Evolutionary conservation across 2,113 vertebrate species (phyloP).

Genomic region (Xiphophorus couchianus): DNA sequence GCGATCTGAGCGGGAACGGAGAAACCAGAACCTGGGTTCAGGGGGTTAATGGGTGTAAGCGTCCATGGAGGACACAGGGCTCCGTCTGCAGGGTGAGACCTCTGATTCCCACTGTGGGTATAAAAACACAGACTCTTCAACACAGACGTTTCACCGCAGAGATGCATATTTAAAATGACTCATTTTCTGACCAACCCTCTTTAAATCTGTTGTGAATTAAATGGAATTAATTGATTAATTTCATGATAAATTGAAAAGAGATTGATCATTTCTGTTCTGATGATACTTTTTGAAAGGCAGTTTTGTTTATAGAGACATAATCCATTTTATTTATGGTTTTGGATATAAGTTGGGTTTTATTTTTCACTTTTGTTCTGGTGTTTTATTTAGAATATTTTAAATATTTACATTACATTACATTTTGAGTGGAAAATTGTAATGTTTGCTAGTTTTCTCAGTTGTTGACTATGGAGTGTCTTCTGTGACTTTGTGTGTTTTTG

Average conservation of each 20-base stretch:
- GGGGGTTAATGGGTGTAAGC: conserved; percentile 24
- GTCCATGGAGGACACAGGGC: conserved; percentile 1
- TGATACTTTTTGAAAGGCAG: too few species aligned
- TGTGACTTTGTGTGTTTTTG: too few species aligned
- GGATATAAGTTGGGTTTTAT: too few species aligned
- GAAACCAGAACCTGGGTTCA: conserved; percentile 25
- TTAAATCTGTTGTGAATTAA: not conserved
- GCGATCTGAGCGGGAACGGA: not conserved
- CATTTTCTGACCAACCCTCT: not conserved
- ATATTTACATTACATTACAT: too few species aligned
- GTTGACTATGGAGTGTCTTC: too few species aligned
- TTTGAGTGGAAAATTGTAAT: too few species aligned
- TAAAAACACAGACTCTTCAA: conserved; percentile 3
- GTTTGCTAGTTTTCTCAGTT: too few species aligned
- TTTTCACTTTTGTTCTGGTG: not conserved
- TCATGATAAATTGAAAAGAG: too few species aligned
- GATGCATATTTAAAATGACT: not conserved
- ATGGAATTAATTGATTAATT: too few species aligned
- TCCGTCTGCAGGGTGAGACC: not conserved
- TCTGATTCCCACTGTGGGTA: conserved; percentile 6
- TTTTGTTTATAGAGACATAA: too few species aligned
- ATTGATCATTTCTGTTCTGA: too few species aligned
- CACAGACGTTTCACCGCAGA: not conserved
- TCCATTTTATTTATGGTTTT: too few species aligned
- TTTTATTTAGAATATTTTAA: not conserved